Conservation (phyloP, 2,113 vertebrate genomes). For the Serilophus lunatus region DNA sequence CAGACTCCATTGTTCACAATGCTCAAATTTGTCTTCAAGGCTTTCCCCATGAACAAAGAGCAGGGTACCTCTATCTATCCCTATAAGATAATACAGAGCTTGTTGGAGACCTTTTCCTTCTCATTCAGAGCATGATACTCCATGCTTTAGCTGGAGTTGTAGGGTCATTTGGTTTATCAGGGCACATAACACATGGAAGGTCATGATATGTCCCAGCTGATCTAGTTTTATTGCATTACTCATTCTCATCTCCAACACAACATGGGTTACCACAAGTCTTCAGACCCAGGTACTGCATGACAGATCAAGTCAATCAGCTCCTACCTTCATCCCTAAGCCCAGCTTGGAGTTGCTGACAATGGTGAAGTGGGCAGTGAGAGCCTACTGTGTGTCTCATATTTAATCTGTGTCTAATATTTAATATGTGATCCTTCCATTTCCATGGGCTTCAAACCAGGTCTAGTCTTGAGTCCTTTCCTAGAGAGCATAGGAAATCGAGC, state of each 20-base stretch:
- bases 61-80: not conserved
- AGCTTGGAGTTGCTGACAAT: not conserved
- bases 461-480: not conserved
- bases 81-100: not conserved
- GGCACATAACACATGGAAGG: not conserved
- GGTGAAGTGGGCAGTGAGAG: not conserved
- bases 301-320: not conserved
- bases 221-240: not conserved
- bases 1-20: not conserved
- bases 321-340: not conserved
- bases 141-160: not conserved
- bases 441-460: not conserved
- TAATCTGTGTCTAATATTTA: not conserved
- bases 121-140: not conserved
- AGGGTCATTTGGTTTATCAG: not conserved
- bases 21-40: not conserved
- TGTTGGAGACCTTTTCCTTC: not conserved
- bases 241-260: not conserved
- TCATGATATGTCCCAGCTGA: not conserved
- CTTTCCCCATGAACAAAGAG: fast-evolving
- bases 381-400: not conserved
- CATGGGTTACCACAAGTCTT: not conserved
- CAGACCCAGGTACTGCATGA: not conserved
- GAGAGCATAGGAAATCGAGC: not conserved
- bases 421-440: not conserved